Base-by-base conservation (phyloP, 2,113 vertebrate species). In the Haemorhous mexicanus region DNA sequence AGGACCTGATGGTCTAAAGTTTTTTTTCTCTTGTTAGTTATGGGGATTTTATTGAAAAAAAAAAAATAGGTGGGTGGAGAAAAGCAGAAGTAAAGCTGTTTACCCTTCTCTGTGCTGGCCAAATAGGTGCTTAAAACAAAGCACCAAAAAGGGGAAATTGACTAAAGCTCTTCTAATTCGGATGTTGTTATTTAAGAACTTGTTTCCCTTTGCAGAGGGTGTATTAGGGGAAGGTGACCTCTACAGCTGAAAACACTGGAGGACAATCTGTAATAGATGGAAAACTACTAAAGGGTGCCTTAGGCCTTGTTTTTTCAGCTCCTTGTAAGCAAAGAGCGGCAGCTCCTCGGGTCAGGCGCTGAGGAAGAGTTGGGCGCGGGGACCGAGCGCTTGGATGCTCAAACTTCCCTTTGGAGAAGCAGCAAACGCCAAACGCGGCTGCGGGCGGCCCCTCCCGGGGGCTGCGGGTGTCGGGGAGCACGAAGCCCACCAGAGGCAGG, bases 341-440 rank as follows among this genome's bases (percentile, higher is more conserved):
- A 30, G 24, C 28, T 35, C 10, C 4, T 3, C 2, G 52, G 73
- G 35, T 17, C 37, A 1, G 73, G 7, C 49, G 2, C 37, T 0
- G 35, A 4, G 49, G 32, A 13, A 16, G 87, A 87, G 64, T 16
- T 41, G 82, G 16, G 12, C 1, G 55, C 10, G 16, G 6, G 39
- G 3, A 13, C n/a, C 11, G 12, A 9, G 32, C 26, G 5, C 35
- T 55, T 0, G 23, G 67, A 17, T 53, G 58, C n/a, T 27, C 22
- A 1, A 69, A 61, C 55, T 88, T 35, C 46, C 7, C 27, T 39
- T 9, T 0, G 47, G 4, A 16, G 16, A 16, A 27, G 55, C 13
- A 27, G 28, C 22, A 1, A 17, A 11, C 2, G 7, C 1, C 3
- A 9, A 3, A 10, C 0, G 1, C 4, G 30, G 4, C 56, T 24